Percentiles rank a stretch among this genome's conserved stretches.
Evolutionary conservation across 2,113 vertebrate species (phyloP).

Genomic region (Dipodomys stephensi): DNA sequence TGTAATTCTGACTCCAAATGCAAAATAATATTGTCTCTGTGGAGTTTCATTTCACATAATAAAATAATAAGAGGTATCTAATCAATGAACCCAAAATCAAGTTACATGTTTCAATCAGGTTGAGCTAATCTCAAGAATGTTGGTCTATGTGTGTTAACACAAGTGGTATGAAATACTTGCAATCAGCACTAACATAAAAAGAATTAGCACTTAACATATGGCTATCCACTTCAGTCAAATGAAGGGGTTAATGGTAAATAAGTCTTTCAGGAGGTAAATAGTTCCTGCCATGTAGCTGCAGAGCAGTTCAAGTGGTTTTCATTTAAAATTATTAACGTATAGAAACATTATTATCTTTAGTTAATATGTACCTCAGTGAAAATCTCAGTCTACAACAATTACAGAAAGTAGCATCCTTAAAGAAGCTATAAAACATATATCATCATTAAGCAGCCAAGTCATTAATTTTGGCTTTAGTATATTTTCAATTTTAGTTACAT

Average conservation of each 20-base stretch:
- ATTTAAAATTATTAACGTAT: slow-evolving; percentile 89
- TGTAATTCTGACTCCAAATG: slow-evolving; percentile 42
- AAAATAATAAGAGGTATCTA: slow-evolving; percentile 78
- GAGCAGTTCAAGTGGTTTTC: slow-evolving; percentile 84
- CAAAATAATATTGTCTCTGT: slow-evolving; percentile 43
- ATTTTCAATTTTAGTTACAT: slow-evolving; percentile 84
- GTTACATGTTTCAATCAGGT: slow-evolving; percentile 72
- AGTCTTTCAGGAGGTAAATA: slow-evolving; percentile 85
- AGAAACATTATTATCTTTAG: slow-evolving; percentile 88
- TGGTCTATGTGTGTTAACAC: slow-evolving; percentile 78
- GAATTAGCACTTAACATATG: slow-evolving; percentile 79
- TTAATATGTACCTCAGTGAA: slow-evolving; percentile 85
- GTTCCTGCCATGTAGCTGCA: slow-evolving; percentile 81
- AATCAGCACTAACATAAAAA: slow-evolving; percentile 82
- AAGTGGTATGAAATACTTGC: slow-evolving; percentile 78
- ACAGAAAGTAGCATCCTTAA: slow-evolving; percentile 83
- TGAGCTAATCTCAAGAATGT: slow-evolving; percentile 78
- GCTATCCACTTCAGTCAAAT: slow-evolving; percentile 76
- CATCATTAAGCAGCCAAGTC: slow-evolving; percentile 85
- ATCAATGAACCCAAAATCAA: slow-evolving; percentile 87
- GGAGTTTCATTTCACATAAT: slow-evolving; percentile 74
- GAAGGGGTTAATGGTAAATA: slow-evolving; percentile 85
- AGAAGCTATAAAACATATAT: slow-evolving; percentile 82
- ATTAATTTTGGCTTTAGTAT: slow-evolving; percentile 83
- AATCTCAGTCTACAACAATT: slow-evolving; percentile 85